These are phyloP conservation scores for Caenorhabditis angaria DNA, from an alignment of 2,888 invertebrate genomes.

Conservation along the genomic window DNA sequence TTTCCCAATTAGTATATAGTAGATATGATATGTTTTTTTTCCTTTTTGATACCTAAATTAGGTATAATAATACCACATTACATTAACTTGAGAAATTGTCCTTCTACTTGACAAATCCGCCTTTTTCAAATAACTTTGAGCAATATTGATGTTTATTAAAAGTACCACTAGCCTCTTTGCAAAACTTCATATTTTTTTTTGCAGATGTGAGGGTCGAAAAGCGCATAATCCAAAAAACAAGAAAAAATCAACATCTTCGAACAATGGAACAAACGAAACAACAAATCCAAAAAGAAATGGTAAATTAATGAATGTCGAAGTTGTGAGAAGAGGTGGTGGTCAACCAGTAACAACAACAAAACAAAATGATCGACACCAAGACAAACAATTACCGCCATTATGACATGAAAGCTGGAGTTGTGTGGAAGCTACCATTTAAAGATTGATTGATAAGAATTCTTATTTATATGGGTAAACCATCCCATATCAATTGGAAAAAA, in stretches of 20 bases:
- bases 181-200: background rate
- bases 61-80: too few species aligned
- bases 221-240: background rate
- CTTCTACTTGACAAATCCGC: too few species aligned
- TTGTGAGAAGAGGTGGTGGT: constrained; percentile 14
- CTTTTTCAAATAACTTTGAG: too few species aligned
- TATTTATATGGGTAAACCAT: background rate
- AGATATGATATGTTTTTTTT: too few species aligned
- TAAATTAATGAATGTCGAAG: constrained; percentile 30
- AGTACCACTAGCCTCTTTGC: too few species aligned
- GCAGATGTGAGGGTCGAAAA: background rate
- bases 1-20: too few species aligned
- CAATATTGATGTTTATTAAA: too few species aligned
- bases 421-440: constrained; percentile 38
- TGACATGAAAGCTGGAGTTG: constrained; percentile 47
- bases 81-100: too few species aligned
- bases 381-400: constrained; percentile 28
- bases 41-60: too few species aligned
- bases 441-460: background rate
- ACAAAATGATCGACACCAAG: too few species aligned
- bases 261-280: constrained; percentile 9
- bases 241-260: background rate
- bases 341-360: too few species aligned
- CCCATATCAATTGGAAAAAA: background rate
- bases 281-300: constrained; percentile 27